Base-by-base conservation (phyloP, 2,113 vertebrate genomes). In the Oryzias curvinotus region DNA sequence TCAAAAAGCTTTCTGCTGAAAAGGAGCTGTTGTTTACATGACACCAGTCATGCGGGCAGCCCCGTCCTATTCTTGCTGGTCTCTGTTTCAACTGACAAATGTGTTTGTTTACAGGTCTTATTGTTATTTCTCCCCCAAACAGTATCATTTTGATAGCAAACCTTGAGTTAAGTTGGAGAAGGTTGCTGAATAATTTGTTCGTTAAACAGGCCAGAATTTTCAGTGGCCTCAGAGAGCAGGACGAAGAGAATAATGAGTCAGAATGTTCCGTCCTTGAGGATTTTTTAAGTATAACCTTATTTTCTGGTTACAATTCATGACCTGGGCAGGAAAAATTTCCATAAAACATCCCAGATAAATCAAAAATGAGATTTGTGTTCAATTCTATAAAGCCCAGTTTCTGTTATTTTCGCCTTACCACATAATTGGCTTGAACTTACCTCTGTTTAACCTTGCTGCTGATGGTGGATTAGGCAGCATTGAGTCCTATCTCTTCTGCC, bases 101-200 rank as follows among this genome's bases (percentile, higher is more conserved):
- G 61, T 74, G 69, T 74, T 77, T 83, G 84, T 81, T 80, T 84
- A 69, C 52, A 74, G 70, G 67, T 77, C 77, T 87, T 82, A 86
- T 87, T 85, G 85, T 91, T 88, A 82, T 82, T 78, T 78, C 71
- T 82, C 73, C 59, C 73, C 69, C 67, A 76, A 80, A 75, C 85
- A 87, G 79, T 80, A 87, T 74, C 56, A 82, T 72, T 76, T 71
- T 82, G 57, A 84, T 62, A 71, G 78, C 87, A 0, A 67, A 64
- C 49, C 18, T 19, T 18, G 7, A 57, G 79, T 56, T 67, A 41
- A 63, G 83, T 65, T 78, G 41, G 57, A 51, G 52, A 49, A 44
- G 49, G 55, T 68, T 56, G 61, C 64, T 79, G 76, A 84, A 83
- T 88, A 81, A 87, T 83, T 81, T 88, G 84, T 81, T 74, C 46